These are phyloP conservation scores for Caenorhabditis sp. DNA, from an alignment of 2,888 invertebrate genomes.

Conservation along the genomic window DNA sequence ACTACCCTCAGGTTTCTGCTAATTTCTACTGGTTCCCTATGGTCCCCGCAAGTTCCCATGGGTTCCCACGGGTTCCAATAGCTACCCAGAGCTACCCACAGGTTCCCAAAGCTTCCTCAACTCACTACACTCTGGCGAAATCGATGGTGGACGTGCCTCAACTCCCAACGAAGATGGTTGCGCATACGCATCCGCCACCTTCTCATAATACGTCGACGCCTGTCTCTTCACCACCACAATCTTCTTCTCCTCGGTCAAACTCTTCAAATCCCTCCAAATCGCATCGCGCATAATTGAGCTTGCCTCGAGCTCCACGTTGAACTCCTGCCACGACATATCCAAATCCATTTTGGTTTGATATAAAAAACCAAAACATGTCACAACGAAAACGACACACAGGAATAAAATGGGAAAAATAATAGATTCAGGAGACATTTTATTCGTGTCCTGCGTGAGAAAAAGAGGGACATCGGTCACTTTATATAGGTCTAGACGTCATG, in stretches of 20 bases:
- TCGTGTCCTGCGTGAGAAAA: too few species aligned
- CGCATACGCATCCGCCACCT: conserved; percentile 30
- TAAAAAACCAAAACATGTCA: background rate
- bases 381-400: background rate
- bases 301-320: conserved; percentile 11
- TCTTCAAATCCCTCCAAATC: conserved; percentile 19
- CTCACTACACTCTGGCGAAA: conserved; percentile 49
- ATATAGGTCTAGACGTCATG: background rate
- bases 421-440: background rate
- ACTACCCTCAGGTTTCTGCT: too few species aligned
- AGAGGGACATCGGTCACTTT: background rate
- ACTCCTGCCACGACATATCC: conserved; percentile 2
- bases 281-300: conserved; percentile 23
- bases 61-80: too few species aligned
- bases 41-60: too few species aligned
- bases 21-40: too few species aligned
- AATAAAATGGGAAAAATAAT: background rate
- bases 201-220: conserved; percentile 41
- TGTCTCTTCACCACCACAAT: background rate
- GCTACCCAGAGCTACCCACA: too few species aligned
- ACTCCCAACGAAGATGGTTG: conserved; percentile 34
- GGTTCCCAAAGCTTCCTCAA: background rate
- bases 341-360: conserved; percentile 7
- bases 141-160: conserved; percentile 43
- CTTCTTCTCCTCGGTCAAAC: conserved; percentile 2